Evolutionary conservation across 2,797 vertebrate genomes (phyloP), one percentile per base, ranked within the genome.

Genomic region (Chrysocyon brachyurus): DNA sequence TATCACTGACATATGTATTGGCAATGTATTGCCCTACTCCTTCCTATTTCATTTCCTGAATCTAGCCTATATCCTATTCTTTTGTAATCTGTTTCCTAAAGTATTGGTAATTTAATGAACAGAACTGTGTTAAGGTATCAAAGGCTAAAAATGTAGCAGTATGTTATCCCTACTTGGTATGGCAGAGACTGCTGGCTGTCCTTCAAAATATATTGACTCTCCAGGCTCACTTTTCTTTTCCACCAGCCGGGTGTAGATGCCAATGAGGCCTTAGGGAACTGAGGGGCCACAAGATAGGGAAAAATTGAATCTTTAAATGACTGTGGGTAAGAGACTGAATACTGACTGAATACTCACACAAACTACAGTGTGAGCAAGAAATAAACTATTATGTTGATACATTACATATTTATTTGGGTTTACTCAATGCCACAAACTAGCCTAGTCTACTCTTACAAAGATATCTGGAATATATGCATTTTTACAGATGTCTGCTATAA

Each of bases 21-120:
- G 40, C 68, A 87, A 73, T 84, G 7, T 31, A 54, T 26, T 77
- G 26, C 17, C 40, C 61, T 94, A 33, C 8, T 0, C 26, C 12
- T 0, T 57, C 87, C 22, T 31, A 31, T 83, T 95, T 96, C 14
- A 11, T 17, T 87, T 46, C n/a, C 40, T 36, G 75, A 33, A 92
- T 31, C 26, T 96, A 57, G 21, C 36, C 24, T 68, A 73, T 85
- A 66, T 87, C 40, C 66, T 91, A 36, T 78, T 97, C 57, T 90
- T 97, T 94, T 90, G 31, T 85, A 87, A 94, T 72, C 66, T 97
- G 17, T 31, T 73, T 94, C 73, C 72, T 85, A 87, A 90, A 26
- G 6, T 86, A 96, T 61, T 92, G 94, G 21, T 16, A 88, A 92
- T 90, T 96, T 90, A 81, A 96, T 77, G 36, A 96, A 85, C 24